Base-by-base conservation (phyloP, 1,140 invertebrate species). In the Matsumurasca onukii region DNA sequence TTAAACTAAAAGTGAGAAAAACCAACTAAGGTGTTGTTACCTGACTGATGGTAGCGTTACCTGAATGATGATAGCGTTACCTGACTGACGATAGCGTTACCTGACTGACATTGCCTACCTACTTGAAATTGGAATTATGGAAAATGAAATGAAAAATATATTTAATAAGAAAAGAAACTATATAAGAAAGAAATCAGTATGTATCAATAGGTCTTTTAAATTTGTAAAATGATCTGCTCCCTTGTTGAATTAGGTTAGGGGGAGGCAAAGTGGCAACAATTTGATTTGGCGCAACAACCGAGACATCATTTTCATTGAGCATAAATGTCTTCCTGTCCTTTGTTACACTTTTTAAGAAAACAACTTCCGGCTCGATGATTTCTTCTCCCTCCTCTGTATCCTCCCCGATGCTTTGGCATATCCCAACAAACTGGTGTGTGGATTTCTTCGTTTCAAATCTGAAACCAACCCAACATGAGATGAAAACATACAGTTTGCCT, bases 371-470 rank as follows among this genome's bases (percentile, higher is more conserved):
- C 20, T 62, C 59, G 27, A 27, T 29, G 59, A 27, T 62, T 27
- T 30, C n/a, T n/a, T n/a, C n/a, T n/a, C n/a, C n/a, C n/a, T n/a
- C n/a, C n/a, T n/a, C n/a, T n/a, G n/a, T n/a, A n/a, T n/a, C n/a
- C n/a, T n/a, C 20, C 9, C 25, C 27, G 20, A 20, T 3, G 27
- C 59, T 30, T 62, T 62, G 59, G 59, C 59, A 62, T 20, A 62
- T 29, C 13, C 59, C 59, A 3, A 62, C 20, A 29, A 62, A 62
- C 59, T 62, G 59, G 3, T 27, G 25, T 62, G 20, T 62, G 25
- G 25, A 9, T 27, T 29, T 24, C 13, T 27, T 62, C 30, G 25
- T 62, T 29, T 20, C 20, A 27, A 5, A 27, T 24, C 13, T 30
- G 9, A 62, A 5, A 5, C 13, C 59, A 62, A 27, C 12, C 27